Percentiles rank a stretch among this genome's conserved stretches.
Conservation (phyloP, 2,888 invertebrate genomes). For the Epinotia bilunana region DNA sequence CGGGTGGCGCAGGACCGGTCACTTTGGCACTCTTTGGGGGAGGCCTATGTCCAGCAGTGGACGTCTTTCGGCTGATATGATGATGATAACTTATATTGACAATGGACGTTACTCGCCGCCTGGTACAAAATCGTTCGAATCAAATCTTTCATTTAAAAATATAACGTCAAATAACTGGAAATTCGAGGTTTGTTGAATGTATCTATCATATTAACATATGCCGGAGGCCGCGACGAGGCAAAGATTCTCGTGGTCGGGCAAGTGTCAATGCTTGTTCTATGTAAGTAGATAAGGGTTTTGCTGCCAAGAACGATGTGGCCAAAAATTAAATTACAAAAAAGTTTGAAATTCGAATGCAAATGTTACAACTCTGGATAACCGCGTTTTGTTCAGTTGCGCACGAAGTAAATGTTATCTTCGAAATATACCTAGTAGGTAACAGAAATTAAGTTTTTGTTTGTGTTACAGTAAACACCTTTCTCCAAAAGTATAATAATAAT, state of each 20-base stretch:
- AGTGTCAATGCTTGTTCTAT: constrained; percentile 25
- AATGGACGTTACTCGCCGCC: constrained; percentile 14
- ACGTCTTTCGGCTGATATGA: too few relatives aligned
- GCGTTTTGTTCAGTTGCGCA: neutral
- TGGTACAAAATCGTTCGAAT: constrained; percentile 46
- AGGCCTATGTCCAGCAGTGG: too few relatives aligned
- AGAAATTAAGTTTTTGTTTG: too few relatives aligned
- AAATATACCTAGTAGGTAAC: neutral
- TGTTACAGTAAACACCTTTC: too few relatives aligned
- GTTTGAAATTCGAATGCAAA: neutral
- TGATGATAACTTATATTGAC: too few relatives aligned
- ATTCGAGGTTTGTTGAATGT: constrained; percentile 57
- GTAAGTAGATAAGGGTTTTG: neutral
- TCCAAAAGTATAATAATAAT: too few relatives aligned
- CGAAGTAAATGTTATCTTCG: neutral
- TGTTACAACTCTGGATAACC: neutral
- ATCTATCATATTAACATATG: constrained; percentile 63
- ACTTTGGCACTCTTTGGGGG: too few relatives aligned
- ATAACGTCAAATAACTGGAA: constrained; percentile 62
- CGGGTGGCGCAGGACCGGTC: too few relatives aligned
- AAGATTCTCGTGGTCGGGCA: constrained; percentile 40
- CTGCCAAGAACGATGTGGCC: neutral
- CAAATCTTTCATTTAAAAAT: constrained; percentile 56
- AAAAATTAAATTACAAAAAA: neutral
- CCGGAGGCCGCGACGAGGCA: constrained; percentile 60